Evolutionary conservation across 2,113 vertebrate genomes (phyloP), one percentile per base, ranked within the genome.

Genomic region (Pygoscelis antarcticus): DNA sequence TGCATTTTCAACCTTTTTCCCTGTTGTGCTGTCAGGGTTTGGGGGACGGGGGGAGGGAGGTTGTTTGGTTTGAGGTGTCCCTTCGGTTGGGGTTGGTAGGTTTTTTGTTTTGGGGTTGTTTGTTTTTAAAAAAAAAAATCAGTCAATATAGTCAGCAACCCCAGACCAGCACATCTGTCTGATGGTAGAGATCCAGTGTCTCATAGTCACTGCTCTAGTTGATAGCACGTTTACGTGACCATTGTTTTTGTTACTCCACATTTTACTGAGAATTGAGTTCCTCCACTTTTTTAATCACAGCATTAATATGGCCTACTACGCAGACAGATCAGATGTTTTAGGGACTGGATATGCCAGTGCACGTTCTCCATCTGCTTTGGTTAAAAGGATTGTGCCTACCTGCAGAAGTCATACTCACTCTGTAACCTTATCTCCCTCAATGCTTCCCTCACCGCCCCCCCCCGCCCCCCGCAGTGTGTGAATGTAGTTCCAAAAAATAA

Each of bases 371-470:
- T 47, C 20, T 78, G 15, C n/a, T 88, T 71, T 66, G 14, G 32
- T 42, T 66, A 18, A 70, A 81, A 66, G 22, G 16, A 26, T 32
- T 47, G 16, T 61, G 18, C 42, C 55, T 60, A 7, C 21, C 32
- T 27, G n/a, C 46, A 47, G 46, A 62, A 81, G 25, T 77, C 30
- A 18, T 25, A 14, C 6, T 51, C 0, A 0, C 14, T 71, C 61
- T 16, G 7, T 64, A 75, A 70, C 4, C 5, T 74, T 17, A 13
- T 46, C 10, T 75, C 20, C 11, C 26, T 72, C 34, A 38, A 4
- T 30, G 15, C 13, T 58, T 75, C 51, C 27, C 6, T 55, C 19
- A 49, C 36, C n/a, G 60, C 34, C 26, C 42, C 13, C 42, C 36
- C 38, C 38, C 38, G 8, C 38, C 38, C 47, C 1, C 10, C 20